Evolutionary conservation across 2,888 invertebrate genomes (phyloP).

Genomic region (Tyria jacobaeae): DNA sequence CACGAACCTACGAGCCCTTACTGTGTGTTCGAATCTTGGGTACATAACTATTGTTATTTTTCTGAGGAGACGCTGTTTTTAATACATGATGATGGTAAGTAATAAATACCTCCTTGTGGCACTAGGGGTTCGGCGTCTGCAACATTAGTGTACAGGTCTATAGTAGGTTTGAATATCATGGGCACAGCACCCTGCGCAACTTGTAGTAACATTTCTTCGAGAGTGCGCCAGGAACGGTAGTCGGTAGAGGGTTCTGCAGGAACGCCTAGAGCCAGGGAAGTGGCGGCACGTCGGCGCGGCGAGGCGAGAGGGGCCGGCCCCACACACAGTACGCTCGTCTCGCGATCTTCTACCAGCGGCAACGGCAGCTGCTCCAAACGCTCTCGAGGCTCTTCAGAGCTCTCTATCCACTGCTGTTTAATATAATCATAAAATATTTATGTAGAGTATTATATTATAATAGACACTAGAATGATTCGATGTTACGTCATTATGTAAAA

Average conservation of each 20-base stretch:
- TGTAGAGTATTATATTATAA: no score
- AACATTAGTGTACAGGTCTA: slow-evolving; percentile 90
- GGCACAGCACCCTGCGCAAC: slow-evolving; percentile 89
- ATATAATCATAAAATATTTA: no score
- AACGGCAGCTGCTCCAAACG: slow-evolving; percentile 89
- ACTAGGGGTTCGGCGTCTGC: slow-evolving; percentile 90
- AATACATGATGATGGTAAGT: background rate
- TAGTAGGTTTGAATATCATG: slow-evolving; percentile 92
- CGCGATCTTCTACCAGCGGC: slow-evolving; percentile 90
- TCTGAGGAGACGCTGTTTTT: no score
- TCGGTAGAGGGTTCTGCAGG: slow-evolving; percentile 47
- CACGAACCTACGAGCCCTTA: no score
- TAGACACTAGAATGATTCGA: no score
- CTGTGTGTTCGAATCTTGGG: no score
- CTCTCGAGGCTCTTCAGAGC: slow-evolving; percentile 68
- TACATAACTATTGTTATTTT: no score
- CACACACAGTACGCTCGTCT: slow-evolving; percentile 90
- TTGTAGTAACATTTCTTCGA: slow-evolving; percentile 92
- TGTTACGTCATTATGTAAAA: no score
- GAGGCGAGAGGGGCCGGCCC: slow-evolving; percentile 86
- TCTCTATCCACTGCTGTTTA: slow-evolving; percentile 80
- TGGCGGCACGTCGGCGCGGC: slow-evolving; percentile 85
- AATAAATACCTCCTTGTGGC: slow-evolving; percentile 88
- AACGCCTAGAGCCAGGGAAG: slow-evolving; percentile 76
- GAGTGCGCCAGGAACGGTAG: slow-evolving; percentile 88